Percentiles rank a stretch among this genome's conserved stretches.
These are phyloP conservation scores for Pycnonotus jocosus DNA, from an alignment of 2,113 vertebrate genomes.

Conservation along the genomic window DNA sequence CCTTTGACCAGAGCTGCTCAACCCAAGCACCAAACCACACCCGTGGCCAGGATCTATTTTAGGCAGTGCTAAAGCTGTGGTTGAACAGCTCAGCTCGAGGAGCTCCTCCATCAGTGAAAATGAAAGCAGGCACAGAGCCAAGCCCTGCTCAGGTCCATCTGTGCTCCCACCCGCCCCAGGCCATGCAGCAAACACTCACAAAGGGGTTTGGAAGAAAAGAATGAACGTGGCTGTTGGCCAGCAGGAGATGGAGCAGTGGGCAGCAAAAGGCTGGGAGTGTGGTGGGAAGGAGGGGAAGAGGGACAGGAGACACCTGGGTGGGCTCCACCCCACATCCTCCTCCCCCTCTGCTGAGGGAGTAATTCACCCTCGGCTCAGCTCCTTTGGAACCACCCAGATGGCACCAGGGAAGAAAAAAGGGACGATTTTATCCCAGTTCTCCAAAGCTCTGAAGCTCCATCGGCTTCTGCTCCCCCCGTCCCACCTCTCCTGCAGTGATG, in stretches of 20 bases:
- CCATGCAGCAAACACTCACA: rapidly evolving
- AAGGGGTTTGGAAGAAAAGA: rapidly evolving
- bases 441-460: not conserved
- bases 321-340: not conserved
- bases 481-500: not conserved
- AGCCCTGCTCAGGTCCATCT: not conserved
- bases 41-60: rapidly evolving
- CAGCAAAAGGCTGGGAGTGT: not conserved
- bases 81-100: not conserved
- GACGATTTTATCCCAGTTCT: not conserved
- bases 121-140: not conserved
- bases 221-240: rapidly evolving
- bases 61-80: rapidly evolving
- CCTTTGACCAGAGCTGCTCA: rapidly evolving
- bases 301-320: not conserved
- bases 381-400: not conserved
- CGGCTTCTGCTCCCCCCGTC: not conserved
- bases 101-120: not conserved
- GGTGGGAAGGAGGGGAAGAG: not conserved
- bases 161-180: rapidly evolving
- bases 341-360: not conserved
- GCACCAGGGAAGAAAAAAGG: not conserved
- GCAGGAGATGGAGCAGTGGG: not conserved
- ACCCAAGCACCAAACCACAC: rapidly evolving
- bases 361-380: not conserved